Evolutionary conservation across 2,888 invertebrate species (phyloP).

Genomic region (Escarpia spicata): DNA sequence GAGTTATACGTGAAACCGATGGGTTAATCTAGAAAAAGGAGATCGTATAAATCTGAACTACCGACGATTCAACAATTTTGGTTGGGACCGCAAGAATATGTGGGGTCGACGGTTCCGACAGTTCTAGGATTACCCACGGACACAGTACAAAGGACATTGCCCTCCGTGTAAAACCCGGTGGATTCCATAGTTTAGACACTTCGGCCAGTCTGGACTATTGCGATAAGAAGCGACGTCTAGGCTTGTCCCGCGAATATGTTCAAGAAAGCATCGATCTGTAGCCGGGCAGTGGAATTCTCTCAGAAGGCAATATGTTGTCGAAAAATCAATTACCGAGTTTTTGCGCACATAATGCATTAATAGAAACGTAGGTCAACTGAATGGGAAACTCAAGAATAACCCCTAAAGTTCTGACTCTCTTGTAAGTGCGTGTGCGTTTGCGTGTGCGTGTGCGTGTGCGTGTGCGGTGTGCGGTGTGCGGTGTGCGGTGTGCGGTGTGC

Average conservation of each 20-base stretch:
- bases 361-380: neutral
- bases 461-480: too few relatives aligned
- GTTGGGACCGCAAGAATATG: too few relatives aligned
- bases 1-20: too few relatives aligned
- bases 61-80: too few relatives aligned
- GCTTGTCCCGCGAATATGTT: neutral
- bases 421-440: too few relatives aligned
- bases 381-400: neutral
- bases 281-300: neutral
- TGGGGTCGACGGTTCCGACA: neutral
- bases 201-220: neutral
- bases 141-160: neutral
- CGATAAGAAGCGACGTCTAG: neutral
- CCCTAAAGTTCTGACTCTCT: too few relatives aligned
- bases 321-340: neutral
- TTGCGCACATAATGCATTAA: neutral
- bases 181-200: neutral
- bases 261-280: neutral
- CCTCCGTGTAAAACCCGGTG: neutral
- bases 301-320: neutral
- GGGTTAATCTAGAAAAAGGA: too few relatives aligned
- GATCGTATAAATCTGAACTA: too few relatives aligned
- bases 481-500: too few relatives aligned
- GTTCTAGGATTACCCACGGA: neutral
- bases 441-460: too few relatives aligned